These are phyloP conservation scores for Meles meles DNA, from an alignment of 2,113 vertebrate species.

Conservation along the genomic window DNA sequence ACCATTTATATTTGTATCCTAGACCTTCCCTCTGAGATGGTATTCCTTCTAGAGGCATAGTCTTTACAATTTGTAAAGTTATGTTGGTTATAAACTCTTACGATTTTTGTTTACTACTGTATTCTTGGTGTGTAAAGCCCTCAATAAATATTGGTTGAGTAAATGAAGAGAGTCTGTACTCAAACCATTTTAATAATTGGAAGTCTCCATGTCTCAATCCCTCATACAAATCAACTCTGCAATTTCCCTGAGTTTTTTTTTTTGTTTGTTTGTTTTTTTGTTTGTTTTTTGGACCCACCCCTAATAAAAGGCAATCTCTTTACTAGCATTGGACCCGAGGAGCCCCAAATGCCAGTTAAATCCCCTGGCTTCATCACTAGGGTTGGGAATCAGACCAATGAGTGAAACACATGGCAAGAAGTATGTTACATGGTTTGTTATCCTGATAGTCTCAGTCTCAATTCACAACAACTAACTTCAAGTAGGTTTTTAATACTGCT, in stretches of 20 bases:
- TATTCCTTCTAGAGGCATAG: background rate
- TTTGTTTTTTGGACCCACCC: background rate
- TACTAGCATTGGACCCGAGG: background rate
- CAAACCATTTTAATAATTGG: background rate
- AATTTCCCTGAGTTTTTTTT: background rate
- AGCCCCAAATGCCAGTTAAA: background rate
- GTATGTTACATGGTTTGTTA: background rate
- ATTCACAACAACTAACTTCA: background rate
- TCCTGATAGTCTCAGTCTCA: background rate
- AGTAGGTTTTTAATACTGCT: background rate
- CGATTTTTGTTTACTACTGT: background rate
- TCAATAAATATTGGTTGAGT: background rate
- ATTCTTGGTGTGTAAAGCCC: background rate
- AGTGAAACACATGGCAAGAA: background rate
- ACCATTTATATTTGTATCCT: background rate
- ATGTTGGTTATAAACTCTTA: background rate
- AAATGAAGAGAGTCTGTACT: background rate
- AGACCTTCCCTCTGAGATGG: background rate
- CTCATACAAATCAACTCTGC: background rate
- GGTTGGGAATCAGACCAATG: background rate
- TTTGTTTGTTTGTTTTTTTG: background rate
- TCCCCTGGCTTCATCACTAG: background rate
- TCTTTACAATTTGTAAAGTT: background rate
- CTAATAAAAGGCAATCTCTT: background rate
- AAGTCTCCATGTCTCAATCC: background rate